A percentile compares a stretch with the other conserved stretches of the same genome.
phyloP scores from a whole-genome alignment of 1,140 invertebrate species.

The Drosophila bifasciata region DNA sequence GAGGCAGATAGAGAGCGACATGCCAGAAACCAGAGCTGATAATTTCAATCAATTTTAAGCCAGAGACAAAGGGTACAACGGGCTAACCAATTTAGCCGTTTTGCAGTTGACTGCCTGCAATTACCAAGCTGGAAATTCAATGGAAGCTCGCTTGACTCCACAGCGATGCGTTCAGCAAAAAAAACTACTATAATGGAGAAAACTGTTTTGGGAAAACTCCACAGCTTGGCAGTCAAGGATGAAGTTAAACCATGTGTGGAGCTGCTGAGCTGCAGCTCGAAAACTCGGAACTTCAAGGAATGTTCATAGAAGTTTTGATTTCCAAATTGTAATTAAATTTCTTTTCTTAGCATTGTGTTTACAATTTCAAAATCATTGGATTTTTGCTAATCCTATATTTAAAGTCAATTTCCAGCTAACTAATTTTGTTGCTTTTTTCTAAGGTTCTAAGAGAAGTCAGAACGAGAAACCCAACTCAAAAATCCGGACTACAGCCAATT shows the following conservation, averaged over 20 bases:
- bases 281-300: too few relatives aligned
- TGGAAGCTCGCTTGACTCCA: constrained; percentile 31
- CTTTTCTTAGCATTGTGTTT: too few relatives aligned
- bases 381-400: too few relatives aligned
- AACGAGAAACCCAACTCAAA: constrained; percentile 57
- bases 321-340: too few relatives aligned
- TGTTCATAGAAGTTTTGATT: too few relatives aligned
- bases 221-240: too few relatives aligned
- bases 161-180: constrained; percentile 14
- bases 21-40: constrained; percentile 79
- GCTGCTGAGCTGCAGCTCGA: too few relatives aligned
- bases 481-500: constrained; percentile 53
- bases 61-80: constrained; percentile 59
- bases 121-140: constrained; percentile 61
- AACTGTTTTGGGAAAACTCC: too few relatives aligned
- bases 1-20: constrained; percentile 25
- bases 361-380: too few relatives aligned
- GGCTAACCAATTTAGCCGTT: constrained; percentile 62
- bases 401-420: constrained; percentile 5
- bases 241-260: too few relatives aligned
- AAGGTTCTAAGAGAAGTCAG: constrained; percentile 22
- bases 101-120: constrained; percentile 69
- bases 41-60: constrained; percentile 83
- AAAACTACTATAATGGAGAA: not conserved
- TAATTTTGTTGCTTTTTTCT: constrained; percentile 10